Conservation (phyloP, 2,888 invertebrate species). For the Priocnemis perturbator region DNA sequence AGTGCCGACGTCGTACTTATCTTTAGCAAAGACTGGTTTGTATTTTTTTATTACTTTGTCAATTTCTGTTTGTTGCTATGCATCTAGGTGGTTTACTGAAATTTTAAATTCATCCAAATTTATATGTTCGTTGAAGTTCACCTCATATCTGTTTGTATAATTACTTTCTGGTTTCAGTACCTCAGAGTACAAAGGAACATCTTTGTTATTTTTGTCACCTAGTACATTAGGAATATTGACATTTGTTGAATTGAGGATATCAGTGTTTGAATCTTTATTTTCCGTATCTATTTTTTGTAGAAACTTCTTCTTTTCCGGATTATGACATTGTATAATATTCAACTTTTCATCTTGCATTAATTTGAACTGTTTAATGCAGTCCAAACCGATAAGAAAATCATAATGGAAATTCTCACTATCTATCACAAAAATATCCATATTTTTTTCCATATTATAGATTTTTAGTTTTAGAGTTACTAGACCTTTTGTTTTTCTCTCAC, state of each 20-base stretch:
- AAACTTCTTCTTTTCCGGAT: too few species aligned
- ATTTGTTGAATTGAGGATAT: too few species aligned
- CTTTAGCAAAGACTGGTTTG: conserved; percentile 32
- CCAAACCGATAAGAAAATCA: too few species aligned
- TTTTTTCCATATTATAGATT: background rate
- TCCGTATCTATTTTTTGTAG: conserved; percentile 17
- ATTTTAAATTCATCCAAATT: conserved; percentile 7
- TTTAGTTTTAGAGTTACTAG: background rate
- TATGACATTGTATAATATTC: too few species aligned
- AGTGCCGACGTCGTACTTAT: conserved; percentile 38
- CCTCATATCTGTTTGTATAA: too few species aligned
- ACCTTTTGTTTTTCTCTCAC: conserved; percentile 10
- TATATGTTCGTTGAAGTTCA: conserved; percentile 39
- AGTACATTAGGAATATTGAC: too few species aligned
- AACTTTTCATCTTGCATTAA: conserved; percentile 40
- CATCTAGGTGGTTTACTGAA: background rate
- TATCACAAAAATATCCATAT: background rate
- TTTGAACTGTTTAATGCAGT: conserved; percentile 35
- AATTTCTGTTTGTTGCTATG: background rate
- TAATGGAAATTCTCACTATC: background rate
- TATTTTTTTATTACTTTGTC: conserved; percentile 31
- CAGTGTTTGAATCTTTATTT: background rate
- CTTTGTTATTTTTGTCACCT: too few species aligned
- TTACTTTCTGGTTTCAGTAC: too few species aligned
- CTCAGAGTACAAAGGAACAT: too few species aligned